Evolutionary conservation across 2,113 vertebrate genomes (phyloP), one percentile per base, ranked within the genome.

Genomic region (Sarotherodon lohbergeri): DNA sequence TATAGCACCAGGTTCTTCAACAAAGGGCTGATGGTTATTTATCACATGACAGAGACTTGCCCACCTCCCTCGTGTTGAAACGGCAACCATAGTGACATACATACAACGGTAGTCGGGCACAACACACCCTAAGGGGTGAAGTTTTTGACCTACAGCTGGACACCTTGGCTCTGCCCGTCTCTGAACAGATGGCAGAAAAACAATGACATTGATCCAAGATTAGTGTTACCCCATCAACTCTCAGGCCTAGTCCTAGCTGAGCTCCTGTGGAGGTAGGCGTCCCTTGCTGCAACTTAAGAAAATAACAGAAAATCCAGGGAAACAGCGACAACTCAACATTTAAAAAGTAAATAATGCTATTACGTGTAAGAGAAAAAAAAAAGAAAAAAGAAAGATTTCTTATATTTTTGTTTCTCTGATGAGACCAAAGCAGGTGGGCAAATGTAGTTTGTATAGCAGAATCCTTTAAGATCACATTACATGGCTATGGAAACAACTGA

Each of bases 1-100:
- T 93, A 93, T 92, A 95, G 95, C 94, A 95, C 95, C 93, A 90
- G 88, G 91, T 91, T 92, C 86, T 92, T 92, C 84, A 90, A 93
- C 90, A 86, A 78, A 78, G 84, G 84, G 61, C 78, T 57, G 34
- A 92, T 32, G 56, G 76, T 80, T 34, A 76, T 54, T 85, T 8
- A 61, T 85, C 89, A 90, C 82, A 90, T 86, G 85, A 91, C 88
- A 83, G 87, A 81, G 71, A 81, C 57, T 63, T 63, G 41, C 36
- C 32, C 27, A 54, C 43, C 41, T 39, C 81, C 59, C 76, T 84
- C 3, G 7, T 85, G 91, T 86, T 93, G 81, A 92, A 89, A 93
- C 86, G 80, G 83, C 78, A 90, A 94, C 89, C 90, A 90, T 83
- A 91, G 83, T 92, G 84, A 93, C 91, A 83, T 13, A 87, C 66